These are phyloP conservation scores for Pollenia griseotomentosa DNA, from an alignment of 2,888 invertebrate species.

Conservation along the genomic window DNA sequence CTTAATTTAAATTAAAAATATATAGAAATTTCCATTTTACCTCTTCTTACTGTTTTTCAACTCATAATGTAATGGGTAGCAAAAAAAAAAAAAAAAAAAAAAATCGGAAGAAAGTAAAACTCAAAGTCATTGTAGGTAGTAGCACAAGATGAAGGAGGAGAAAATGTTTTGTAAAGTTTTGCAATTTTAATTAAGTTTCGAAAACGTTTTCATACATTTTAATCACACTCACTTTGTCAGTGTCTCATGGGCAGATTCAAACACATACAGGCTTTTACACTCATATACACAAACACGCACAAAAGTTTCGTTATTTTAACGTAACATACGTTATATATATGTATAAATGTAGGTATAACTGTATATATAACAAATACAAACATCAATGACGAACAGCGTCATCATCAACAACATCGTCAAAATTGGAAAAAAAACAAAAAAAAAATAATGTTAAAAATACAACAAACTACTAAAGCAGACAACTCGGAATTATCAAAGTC, in stretches of 20 bases:
- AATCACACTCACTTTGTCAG: slow-evolving; percentile 58
- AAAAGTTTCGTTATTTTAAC: slow-evolving; percentile 48
- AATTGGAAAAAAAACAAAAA: slow-evolving; percentile 33
- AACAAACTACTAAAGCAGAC: slow-evolving; percentile 74
- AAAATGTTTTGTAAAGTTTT: slow-evolving; percentile 80
- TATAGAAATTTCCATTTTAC: neutral
- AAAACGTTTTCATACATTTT: slow-evolving; percentile 79
- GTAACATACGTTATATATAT: slow-evolving; percentile 3
- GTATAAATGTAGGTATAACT: neutral
- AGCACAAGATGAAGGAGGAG: slow-evolving; percentile 9
- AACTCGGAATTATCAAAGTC: slow-evolving; percentile 75
- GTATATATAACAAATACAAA: neutral
- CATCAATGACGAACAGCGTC: slow-evolving; percentile 24
- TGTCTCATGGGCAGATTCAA: slow-evolving; percentile 38
- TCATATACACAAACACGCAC: slow-evolving; percentile 26
- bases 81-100: neutral
- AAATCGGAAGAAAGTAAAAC: neutral
- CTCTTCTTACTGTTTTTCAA: neutral
- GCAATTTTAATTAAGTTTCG: slow-evolving; percentile 83
- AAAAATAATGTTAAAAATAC: slow-evolving; percentile 41
- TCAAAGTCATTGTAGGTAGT: slow-evolving; percentile 1
- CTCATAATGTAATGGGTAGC: neutral
- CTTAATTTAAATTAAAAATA: slow-evolving; percentile 44
- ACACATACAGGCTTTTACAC: slow-evolving; percentile 20
- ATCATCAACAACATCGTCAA: slow-evolving; percentile 32